A percentile compares a stretch with the other conserved stretches of the same genome.
Evolutionary conservation across 2,888 invertebrate genomes (phyloP).

Genomic region (Conomelus anceps): DNA sequence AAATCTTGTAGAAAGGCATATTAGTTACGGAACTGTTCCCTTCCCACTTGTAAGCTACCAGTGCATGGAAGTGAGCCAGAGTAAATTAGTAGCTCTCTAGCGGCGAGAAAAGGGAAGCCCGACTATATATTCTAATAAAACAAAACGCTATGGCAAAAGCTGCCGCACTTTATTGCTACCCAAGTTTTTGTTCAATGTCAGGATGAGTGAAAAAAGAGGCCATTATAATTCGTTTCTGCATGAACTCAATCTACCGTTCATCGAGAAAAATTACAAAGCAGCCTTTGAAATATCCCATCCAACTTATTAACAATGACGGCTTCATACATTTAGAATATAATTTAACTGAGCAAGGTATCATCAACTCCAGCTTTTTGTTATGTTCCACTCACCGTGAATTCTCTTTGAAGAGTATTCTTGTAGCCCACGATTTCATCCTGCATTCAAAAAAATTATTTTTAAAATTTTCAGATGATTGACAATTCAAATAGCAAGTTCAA

Average conservation of each 20-base stretch:
- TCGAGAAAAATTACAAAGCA: neutral
- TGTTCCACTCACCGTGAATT: neutral
- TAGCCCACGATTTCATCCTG: too few species aligned
- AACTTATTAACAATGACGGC: neutral
- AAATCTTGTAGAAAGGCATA: neutral
- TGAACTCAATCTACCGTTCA: neutral
- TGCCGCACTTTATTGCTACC: neutral
- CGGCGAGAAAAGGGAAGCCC: neutral
- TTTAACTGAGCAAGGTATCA: neutral
- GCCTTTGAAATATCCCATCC: neutral
- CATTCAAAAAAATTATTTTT: too few species aligned
- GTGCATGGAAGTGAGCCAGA: neutral
- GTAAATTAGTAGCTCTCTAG: neutral
- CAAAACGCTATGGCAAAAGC: neutral
- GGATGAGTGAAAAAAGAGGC: neutral
- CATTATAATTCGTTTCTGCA: neutral
- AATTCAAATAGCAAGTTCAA: too few species aligned
- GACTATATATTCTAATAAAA: neutral
- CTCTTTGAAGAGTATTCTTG: neutral
- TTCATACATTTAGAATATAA: neutral
- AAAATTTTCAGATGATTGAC: too few species aligned
- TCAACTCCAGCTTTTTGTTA: neutral
- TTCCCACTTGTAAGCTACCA: neutral
- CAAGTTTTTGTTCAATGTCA: neutral
- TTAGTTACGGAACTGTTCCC: neutral